Base-by-base conservation (phyloP, 2,888 invertebrate genomes). In the Troides helena region DNA sequence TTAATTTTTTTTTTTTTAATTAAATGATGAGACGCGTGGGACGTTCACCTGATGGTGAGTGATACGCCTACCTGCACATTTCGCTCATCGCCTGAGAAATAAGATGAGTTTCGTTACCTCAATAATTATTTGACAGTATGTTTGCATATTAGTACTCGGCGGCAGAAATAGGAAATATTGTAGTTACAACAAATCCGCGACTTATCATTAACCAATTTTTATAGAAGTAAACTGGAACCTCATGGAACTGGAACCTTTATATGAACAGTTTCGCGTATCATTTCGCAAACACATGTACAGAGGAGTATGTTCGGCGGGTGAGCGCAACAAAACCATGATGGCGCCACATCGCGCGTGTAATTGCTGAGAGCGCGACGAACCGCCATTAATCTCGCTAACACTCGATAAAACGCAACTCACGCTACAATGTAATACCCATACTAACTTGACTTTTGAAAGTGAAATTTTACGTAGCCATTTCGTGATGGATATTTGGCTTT, bases 371-470 rank as follows among this genome's bases (percentile, higher is more conserved):
- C 85, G 84, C 85, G 86, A 83, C 86, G 82, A 82, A 79, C 81
- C 80, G 84, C 88, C 88, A 92, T 92, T 90, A 92, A 92, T 92
- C 92, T 91, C 91, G 78, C 85, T 82, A 86, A 84, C 89, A 88
- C 88, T 87, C 90, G 88, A 92, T 90, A 89, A 88, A 90, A 87
- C 84, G 92, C 91, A 89, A 91, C 88, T 92, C 92, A 92, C 86
- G 85, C 78, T 82, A 83, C 85, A 85, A 84, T 85, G 86, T 87
- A 82, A 87, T 83, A 82, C 82, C 82, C 82, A 77, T 80, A 73
- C 78, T 80, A 75, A 75, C 76, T 75, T 76, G 72, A 75, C 73
- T 75, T 75, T 75, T 72, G 75, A 77, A 77, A 76, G 76, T 74
- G 74, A 72, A 71, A 71, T 67, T 67, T 57, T 72, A 72, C 73